These are phyloP conservation scores for Plebejus anna DNA, from an alignment of 2,888 invertebrate species.

Conservation along the genomic window DNA sequence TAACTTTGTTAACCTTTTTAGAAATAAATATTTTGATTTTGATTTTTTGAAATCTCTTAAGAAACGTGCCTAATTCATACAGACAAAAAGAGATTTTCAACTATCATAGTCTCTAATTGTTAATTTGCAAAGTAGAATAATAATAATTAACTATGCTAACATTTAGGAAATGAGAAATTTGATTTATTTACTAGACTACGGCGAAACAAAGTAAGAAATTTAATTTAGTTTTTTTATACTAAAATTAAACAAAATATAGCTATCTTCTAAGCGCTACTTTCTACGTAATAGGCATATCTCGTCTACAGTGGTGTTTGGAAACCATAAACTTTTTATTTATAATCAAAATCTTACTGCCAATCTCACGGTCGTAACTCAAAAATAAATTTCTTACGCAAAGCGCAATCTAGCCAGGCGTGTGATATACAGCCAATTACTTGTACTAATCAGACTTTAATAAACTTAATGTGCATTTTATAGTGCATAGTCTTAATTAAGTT, in stretches of 20 bases:
- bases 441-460: constrained; percentile 1
- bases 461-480: constrained; percentile 1
- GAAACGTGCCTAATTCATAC: no score
- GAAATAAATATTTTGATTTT: no score
- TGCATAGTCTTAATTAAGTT: neutral
- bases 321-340: neutral
- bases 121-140: no score
- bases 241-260: neutral
- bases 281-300: neutral
- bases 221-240: no score
- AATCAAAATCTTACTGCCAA: constrained; percentile 12
- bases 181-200: no score
- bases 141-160: no score
- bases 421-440: constrained; percentile 14
- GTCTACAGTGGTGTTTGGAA: neutral
- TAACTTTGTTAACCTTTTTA: no score
- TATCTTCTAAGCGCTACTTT: neutral
- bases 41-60: no score
- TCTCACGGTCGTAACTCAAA: constrained; percentile 7
- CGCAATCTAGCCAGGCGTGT: neutral
- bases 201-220: no score
- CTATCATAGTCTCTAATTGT: no score
- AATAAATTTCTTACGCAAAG: constrained; percentile 13
- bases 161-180: no score
- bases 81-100: no score